Evolutionary conservation across 2,113 vertebrate species (phyloP).

Genomic region (Dolichallabes microphthalmus): DNA sequence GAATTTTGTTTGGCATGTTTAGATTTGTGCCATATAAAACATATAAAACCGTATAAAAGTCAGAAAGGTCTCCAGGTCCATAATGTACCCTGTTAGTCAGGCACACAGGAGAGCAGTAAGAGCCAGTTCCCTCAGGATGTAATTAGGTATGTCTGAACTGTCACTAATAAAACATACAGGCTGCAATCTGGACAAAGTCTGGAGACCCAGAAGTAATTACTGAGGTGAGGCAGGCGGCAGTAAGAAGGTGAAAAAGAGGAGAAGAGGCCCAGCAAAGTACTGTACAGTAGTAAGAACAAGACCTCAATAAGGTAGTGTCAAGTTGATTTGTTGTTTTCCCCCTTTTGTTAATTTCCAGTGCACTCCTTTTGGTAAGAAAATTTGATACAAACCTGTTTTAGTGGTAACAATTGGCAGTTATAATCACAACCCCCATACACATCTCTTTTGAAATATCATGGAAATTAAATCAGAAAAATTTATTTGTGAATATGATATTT

Average conservation of each 20-base stretch:
- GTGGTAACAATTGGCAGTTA: too few species aligned
- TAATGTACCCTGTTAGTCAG: constrained; percentile 44
- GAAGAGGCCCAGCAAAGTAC: neutral
- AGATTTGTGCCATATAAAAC: constrained; percentile 34
- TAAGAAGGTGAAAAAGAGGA: neutral
- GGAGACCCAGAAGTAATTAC: constrained; percentile 32
- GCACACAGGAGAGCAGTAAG: constrained; percentile 31
- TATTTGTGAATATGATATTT: neutral
- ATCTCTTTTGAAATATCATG: neutral
- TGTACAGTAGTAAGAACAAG: constrained; percentile 30
- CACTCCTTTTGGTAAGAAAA: too few species aligned
- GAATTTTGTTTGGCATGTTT: neutral
- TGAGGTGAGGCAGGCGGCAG: neutral
- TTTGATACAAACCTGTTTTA: too few species aligned
- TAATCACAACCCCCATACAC: too few species aligned
- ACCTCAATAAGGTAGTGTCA: neutral
- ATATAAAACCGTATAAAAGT: constrained; percentile 31
- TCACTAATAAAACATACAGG: constrained; percentile 44
- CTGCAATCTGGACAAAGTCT: constrained; percentile 36
- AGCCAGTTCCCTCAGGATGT: constrained; percentile 50
- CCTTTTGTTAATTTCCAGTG: too few species aligned
- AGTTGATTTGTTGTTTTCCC: neutral
- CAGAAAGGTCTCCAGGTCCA: constrained; percentile 11
- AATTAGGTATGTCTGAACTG: constrained; percentile 48
- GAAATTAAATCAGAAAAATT: neutral